phyloP scores from a whole-genome alignment of 2,888 invertebrate species.

The Leuctra nigra region DNA sequence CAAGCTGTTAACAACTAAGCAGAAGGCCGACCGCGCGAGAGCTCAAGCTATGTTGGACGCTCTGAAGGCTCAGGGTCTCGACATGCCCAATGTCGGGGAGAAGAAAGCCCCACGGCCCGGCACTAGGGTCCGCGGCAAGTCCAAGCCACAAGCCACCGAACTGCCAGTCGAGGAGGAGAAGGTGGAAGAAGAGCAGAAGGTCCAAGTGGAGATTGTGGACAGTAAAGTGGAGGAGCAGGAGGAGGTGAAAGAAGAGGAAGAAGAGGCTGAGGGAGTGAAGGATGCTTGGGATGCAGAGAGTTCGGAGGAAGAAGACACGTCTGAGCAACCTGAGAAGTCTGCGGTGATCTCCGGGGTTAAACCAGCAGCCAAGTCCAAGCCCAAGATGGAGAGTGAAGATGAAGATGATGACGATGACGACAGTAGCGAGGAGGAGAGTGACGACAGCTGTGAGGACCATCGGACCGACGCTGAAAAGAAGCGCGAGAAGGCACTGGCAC shows the following conservation, averaged over 20 bases:
- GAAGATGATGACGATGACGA: slow-evolving; percentile 45
- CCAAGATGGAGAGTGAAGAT: slow-evolving; percentile 34
- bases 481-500: slow-evolving; percentile 60
- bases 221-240: slow-evolving; percentile 37
- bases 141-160: slow-evolving; percentile 27
- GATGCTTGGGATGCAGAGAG: slow-evolving; percentile 36
- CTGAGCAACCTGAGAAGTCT: slow-evolving; percentile 33
- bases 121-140: slow-evolving; percentile 54
- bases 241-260: slow-evolving; percentile 27
- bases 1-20: slow-evolving; percentile 86
- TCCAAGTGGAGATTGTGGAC: slow-evolving; percentile 47
- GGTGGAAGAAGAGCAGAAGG: slow-evolving; percentile 28
- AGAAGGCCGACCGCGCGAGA: slow-evolving; percentile 83
- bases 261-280: slow-evolving; percentile 38
- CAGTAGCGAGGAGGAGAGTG: slow-evolving; percentile 34
- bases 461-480: slow-evolving; percentile 70
- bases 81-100: slow-evolving; percentile 65
- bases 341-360: slow-evolving; percentile 32
- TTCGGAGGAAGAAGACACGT: slow-evolving; percentile 34
- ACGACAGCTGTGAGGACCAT: slow-evolving; percentile 48
- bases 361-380: slow-evolving; percentile 30
- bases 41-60: slow-evolving; percentile 86
- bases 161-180: slow-evolving; percentile 34
- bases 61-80: slow-evolving; percentile 81
- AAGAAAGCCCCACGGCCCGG: slow-evolving; percentile 52